Conservation (phyloP, 35 echinoderm and acorn worm species). For the Ptychodera flava region DNA sequence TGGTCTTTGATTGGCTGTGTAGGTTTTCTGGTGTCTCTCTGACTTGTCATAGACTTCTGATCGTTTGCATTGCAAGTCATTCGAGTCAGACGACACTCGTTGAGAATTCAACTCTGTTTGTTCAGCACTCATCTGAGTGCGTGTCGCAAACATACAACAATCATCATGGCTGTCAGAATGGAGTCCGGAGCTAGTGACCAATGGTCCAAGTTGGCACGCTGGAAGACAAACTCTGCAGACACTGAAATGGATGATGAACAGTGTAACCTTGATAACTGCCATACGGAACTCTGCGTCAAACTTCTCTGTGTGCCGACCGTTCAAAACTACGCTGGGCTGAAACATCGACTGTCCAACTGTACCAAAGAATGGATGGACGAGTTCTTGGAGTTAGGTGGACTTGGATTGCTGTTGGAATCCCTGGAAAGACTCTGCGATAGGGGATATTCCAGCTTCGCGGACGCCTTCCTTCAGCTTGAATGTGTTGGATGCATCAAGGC, state of each 20-base stretch:
- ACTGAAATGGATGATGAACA: not conserved
- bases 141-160: no score
- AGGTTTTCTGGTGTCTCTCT: no score
- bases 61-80: no score
- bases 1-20: no score
- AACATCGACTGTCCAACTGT: constrained; percentile 39
- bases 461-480: constrained; percentile 88
- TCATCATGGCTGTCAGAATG: no score
- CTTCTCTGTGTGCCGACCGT: constrained; percentile 66
- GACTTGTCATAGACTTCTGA: no score
- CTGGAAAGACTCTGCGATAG: constrained; percentile 60
- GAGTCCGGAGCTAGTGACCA: no score
- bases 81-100: no score
- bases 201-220: no score
- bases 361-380: constrained; percentile 88
- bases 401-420: constrained; percentile 66
- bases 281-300: constrained; percentile 92
- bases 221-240: no score
- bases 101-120: no score
- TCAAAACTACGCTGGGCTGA: constrained; percentile 85
- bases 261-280: constrained; percentile 64
- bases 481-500: constrained; percentile 86
- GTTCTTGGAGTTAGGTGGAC: constrained; percentile 86
- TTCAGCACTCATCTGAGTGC: no score
- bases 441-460: constrained; percentile 40